A percentile compares a stretch with the other conserved stretches of the same genome.
Evolutionary conservation across 1,140 invertebrate genomes (phyloP).

Genomic region (Drosophila carrolli): DNA sequence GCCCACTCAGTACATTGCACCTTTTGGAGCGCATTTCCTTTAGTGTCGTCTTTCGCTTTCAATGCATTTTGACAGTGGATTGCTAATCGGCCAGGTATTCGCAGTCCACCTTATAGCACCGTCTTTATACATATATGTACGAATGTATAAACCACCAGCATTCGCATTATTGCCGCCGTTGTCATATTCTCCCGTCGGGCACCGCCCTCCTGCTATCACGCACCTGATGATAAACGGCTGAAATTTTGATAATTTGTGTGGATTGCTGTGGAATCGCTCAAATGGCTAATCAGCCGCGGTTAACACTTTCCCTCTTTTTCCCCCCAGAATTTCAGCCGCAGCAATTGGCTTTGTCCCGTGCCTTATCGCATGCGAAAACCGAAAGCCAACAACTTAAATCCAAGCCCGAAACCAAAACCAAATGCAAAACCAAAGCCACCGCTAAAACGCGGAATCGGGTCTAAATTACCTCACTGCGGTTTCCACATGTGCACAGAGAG

Average conservation of each 20-base stretch:
- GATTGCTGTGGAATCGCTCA: slow-evolving; percentile 29
- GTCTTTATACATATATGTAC: background rate
- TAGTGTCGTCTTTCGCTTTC: slow-evolving; percentile 68
- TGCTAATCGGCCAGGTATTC: slow-evolving; percentile 75
- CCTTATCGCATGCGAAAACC: slow-evolving; percentile 44
- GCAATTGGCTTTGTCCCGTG: slow-evolving; percentile 2
- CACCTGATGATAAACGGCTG: slow-evolving; percentile 31
- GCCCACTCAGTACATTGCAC: slow-evolving; percentile 67
- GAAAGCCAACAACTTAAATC: slow-evolving; percentile 10
- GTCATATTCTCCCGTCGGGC: slow-evolving; percentile 49
- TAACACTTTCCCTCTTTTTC: background rate
- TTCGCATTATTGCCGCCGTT: slow-evolving; percentile 58
- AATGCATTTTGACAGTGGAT: slow-evolving; percentile 75
- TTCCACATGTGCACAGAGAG: slow-evolving; percentile 1
- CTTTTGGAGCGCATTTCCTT: slow-evolving; percentile 59
- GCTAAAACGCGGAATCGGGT: slow-evolving; percentile 17
- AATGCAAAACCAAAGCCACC: slow-evolving; percentile 6
- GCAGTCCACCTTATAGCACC: slow-evolving; percentile 17
- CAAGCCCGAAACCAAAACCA: slow-evolving; percentile 3
- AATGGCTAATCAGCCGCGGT: slow-evolving; percentile 30
- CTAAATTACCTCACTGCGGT: slow-evolving; percentile 32
- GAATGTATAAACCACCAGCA: background rate
- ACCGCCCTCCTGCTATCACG: background rate
- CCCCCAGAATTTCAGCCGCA: background rate
- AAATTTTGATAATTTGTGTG: slow-evolving; percentile 38